Conservation (phyloP, 2,888 invertebrate genomes). For the Perithous albicinctus region DNA sequence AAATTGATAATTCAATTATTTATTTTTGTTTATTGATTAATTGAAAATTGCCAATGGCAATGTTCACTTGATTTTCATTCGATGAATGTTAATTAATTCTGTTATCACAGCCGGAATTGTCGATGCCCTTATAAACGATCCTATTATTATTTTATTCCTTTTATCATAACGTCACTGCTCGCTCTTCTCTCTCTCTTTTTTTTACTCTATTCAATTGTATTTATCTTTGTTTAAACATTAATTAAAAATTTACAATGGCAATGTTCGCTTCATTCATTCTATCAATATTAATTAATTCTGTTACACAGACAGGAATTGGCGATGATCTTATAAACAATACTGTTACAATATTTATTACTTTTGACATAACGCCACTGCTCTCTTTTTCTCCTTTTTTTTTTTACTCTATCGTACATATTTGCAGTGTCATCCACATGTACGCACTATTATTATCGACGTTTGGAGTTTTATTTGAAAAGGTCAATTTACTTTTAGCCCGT, state of each 20-base stretch:
- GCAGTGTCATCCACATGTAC: background rate
- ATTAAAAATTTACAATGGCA: background rate
- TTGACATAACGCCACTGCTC: background rate
- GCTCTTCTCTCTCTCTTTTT: no score
- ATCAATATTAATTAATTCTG: background rate
- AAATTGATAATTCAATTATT: background rate
- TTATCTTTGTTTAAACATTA: no score
- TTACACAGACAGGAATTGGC: background rate
- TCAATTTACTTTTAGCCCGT: conserved; percentile 68
- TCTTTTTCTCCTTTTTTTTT: background rate
- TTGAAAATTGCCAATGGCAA: background rate
- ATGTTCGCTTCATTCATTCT: background rate
- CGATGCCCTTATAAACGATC: no score
- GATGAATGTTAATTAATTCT: background rate
- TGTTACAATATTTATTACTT: background rate
- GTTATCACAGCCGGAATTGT: no score
- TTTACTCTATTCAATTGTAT: background rate
- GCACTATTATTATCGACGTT: conserved; percentile 10
- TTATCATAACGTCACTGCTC: no score
- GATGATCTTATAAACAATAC: background rate
- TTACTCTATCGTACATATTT: background rate
- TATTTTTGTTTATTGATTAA: background rate
- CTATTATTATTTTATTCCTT: no score
- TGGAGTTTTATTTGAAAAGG: conserved; percentile 38
- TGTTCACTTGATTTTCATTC: background rate